Evolutionary conservation across 2,113 vertebrate genomes (phyloP).

Genomic region (Mystacornis crossleyi): DNA sequence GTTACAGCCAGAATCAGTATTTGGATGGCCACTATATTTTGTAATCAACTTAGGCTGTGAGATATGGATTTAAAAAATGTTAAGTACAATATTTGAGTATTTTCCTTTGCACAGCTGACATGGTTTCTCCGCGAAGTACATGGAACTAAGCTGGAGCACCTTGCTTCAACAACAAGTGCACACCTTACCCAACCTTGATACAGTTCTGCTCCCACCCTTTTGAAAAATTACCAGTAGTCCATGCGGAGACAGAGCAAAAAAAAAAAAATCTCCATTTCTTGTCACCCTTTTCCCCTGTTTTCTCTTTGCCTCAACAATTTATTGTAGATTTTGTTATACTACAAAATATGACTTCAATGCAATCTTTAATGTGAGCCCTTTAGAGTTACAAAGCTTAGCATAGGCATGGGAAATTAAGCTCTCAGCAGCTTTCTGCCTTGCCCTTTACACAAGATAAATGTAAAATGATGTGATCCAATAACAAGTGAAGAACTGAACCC

Average conservation of each 20-base stretch:
- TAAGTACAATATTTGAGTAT: background rate
- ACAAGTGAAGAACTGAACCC: conserved; percentile 51
- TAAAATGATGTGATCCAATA: conserved; percentile 61
- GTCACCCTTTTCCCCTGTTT: background rate
- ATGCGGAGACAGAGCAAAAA: background rate
- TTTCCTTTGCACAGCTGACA: background rate
- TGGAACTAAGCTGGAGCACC: background rate
- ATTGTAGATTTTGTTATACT: background rate
- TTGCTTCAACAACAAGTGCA: background rate
- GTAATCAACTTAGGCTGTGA: background rate
- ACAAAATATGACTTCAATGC: background rate
- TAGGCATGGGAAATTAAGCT: background rate
- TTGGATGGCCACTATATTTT: background rate
- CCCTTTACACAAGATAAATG: conserved; percentile 25
- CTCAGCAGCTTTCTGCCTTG: background rate
- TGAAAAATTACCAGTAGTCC: background rate
- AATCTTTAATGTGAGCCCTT: background rate
- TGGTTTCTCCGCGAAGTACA: background rate
- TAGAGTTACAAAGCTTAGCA: background rate
- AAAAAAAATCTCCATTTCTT: background rate
- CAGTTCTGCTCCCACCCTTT: background rate
- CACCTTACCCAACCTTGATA: background rate
- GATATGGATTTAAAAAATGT: background rate
- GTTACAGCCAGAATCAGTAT: background rate
- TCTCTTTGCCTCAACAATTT: background rate